These are phyloP conservation scores for Melanotaenia nigrans DNA, from an alignment of 2,797 vertebrate species.

Conservation along the genomic window DNA sequence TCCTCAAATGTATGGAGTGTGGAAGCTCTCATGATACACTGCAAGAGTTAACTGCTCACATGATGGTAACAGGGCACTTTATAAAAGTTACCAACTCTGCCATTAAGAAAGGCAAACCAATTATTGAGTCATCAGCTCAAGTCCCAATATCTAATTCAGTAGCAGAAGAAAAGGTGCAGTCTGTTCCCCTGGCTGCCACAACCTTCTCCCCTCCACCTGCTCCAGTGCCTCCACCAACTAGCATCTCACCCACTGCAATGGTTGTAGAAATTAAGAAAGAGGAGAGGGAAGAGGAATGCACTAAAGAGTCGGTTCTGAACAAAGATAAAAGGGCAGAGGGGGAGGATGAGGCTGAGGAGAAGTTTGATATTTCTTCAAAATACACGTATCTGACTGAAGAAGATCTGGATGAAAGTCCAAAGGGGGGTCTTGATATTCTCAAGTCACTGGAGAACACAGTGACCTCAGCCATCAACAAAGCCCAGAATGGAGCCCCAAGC, in stretches of 20 bases:
- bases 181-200: constrained; percentile 95
- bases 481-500: constrained; percentile 97
- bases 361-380: constrained; percentile 96
- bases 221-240: constrained; percentile 88
- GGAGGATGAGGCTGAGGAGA: constrained; percentile 90
- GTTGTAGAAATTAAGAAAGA: constrained; percentile 94
- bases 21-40: constrained; percentile 96
- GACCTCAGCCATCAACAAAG: constrained; percentile 98
- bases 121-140: constrained; percentile 87
- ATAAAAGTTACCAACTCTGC: constrained; percentile 99
- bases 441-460: constrained; percentile 99
- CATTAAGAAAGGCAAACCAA: constrained; percentile 98
- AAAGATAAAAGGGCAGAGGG: constrained; percentile 88
- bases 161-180: constrained; percentile 94
- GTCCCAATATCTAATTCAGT: constrained; percentile 76
- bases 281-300: constrained; percentile 89
- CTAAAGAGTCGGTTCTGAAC: constrained; percentile 82
- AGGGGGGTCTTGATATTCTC: constrained; percentile 96
- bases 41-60: constrained; percentile 97
- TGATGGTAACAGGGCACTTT: constrained; percentile 99
- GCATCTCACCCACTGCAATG: constrained; percentile 86
- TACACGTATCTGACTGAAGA: constrained; percentile 97
- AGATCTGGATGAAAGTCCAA: constrained; percentile 96
- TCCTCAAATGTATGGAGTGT: constrained; percentile 99
- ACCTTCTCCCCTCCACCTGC: constrained; percentile 94